A percentile compares a stretch with the other conserved stretches of the same genome.
Conservation (phyloP, 2,888 invertebrate species). For the Hirtodrosophila histrioides region DNA sequence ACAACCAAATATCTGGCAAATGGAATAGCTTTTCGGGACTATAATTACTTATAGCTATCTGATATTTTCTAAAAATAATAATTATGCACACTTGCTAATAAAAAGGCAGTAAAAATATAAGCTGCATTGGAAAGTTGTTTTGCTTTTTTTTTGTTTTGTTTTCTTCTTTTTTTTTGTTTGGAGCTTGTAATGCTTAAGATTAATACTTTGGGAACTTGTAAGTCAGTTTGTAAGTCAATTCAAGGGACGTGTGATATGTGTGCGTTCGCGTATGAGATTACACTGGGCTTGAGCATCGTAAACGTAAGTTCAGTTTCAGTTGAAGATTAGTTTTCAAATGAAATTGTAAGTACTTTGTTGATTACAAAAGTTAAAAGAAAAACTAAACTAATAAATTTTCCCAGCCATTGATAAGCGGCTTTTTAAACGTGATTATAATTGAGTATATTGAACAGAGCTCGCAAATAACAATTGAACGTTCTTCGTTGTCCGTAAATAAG, state of each 20-base stretch:
- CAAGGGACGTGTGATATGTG: slow-evolving; percentile 74
- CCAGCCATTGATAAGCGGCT: not conserved
- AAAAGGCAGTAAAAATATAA: slow-evolving; percentile 38
- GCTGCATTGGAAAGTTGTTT: slow-evolving; percentile 43
- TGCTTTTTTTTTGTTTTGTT: slow-evolving; percentile 14
- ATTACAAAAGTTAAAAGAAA: not conserved
- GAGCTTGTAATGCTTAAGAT: slow-evolving; percentile 48
- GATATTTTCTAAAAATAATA: slow-evolving; percentile 49
- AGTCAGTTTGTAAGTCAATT: slow-evolving; percentile 48
- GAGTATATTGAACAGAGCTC: not conserved
- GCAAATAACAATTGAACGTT: not conserved
- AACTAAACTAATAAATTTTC: not conserved
- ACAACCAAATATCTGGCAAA: slow-evolving; percentile 37
- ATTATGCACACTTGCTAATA: slow-evolving; percentile 36
- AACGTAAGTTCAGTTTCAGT: slow-evolving; percentile 18
- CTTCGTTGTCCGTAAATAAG: too few relatives aligned
- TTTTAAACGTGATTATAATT: slow-evolving; percentile 6
- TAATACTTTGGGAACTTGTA: slow-evolving; percentile 76
- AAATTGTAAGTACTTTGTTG: not conserved
- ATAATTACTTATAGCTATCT: slow-evolving; percentile 18
- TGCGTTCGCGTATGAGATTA: slow-evolving; percentile 71
- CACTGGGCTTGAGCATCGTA: slow-evolving; percentile 70
- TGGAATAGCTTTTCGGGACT: slow-evolving; percentile 27
- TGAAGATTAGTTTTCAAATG: slow-evolving; percentile 5
- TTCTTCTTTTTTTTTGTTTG: slow-evolving; percentile 15